Evolutionary conservation across 2,888 invertebrate genomes (phyloP).

Genomic region (Stegana nigrithorax): DNA sequence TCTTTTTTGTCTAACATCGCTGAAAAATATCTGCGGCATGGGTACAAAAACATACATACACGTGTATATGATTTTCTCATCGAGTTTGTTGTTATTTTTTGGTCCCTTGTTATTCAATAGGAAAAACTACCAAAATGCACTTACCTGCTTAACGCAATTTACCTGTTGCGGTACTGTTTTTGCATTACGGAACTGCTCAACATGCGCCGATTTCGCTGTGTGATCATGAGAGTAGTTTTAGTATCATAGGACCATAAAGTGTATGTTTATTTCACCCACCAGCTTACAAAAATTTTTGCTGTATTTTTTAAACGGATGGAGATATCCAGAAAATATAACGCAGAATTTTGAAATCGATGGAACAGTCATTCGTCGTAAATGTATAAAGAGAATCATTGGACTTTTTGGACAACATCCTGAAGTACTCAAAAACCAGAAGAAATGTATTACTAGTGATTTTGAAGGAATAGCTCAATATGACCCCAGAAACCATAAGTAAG

Average conservation of each 20-base stretch:
- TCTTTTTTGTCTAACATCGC: slow-evolving; percentile 35
- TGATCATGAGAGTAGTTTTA: neutral
- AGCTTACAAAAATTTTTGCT: neutral
- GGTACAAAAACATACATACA: neutral
- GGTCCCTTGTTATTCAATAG: no score
- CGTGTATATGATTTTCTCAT: neutral
- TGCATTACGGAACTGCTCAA: slow-evolving; percentile 38
- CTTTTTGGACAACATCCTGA: no score
- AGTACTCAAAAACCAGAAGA: no score
- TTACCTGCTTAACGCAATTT: slow-evolving; percentile 49
- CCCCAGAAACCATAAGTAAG: no score
- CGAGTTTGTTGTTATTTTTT: neutral
- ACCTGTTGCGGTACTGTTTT: slow-evolving; percentile 53
- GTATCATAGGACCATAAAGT: neutral
- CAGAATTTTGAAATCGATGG: no score
- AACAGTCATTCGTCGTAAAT: neutral
- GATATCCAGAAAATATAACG: neutral
- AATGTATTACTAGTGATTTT: no score
- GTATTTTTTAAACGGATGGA: neutral
- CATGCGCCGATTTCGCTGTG: neutral
- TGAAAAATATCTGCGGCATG: slow-evolving; percentile 38
- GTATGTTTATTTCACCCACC: neutral
- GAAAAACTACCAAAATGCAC: slow-evolving; percentile 1
- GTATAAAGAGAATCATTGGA: no score
- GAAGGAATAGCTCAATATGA: no score